Percentiles rank a stretch among this genome's conserved stretches.
Conservation (phyloP, 2,888 invertebrate genomes). For the Mellilla xanthometata region DNA sequence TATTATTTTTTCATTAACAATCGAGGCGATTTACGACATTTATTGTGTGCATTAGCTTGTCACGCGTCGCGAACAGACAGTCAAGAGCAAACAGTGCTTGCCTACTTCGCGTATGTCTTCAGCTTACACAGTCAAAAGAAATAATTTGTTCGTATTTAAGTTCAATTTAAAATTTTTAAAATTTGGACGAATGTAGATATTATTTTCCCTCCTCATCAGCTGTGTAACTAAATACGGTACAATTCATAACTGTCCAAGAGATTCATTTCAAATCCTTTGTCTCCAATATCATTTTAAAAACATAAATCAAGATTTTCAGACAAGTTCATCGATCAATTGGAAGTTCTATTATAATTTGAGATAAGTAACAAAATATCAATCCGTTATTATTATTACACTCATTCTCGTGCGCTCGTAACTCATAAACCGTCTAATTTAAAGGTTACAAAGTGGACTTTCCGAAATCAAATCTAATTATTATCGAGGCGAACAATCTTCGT, state of each 20-base stretch:
- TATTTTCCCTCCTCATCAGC: slow-evolving; percentile 4
- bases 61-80: too few species aligned
- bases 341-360: slow-evolving; percentile 24
- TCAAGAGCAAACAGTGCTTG: too few species aligned
- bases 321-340: slow-evolving; percentile 26
- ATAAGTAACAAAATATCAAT: slow-evolving; percentile 24
- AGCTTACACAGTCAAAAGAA: too few species aligned
- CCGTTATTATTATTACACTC: slow-evolving; percentile 29
- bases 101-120: too few species aligned
- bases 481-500: slow-evolving; percentile 32
- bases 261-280: slow-evolving; percentile 23
- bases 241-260: slow-evolving; percentile 25
- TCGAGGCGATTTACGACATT: slow-evolving; percentile 23
- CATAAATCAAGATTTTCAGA: slow-evolving; percentile 26
- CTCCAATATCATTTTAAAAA: slow-evolving; percentile 12
- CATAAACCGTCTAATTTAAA: slow-evolving; percentile 34
- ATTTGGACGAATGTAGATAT: too few species aligned
- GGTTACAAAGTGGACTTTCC: slow-evolving; percentile 29
- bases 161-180: too few species aligned
- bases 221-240: slow-evolving; percentile 15
- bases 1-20: slow-evolving; percentile 45
- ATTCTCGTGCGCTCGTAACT: slow-evolving; percentile 31
- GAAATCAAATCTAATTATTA: slow-evolving; percentile 33
- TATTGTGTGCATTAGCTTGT: not conserved
- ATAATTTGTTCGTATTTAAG: too few species aligned